These are phyloP conservation scores for Thermophis baileyi DNA, from an alignment of 2,113 vertebrate genomes.

Conservation along the genomic window DNA sequence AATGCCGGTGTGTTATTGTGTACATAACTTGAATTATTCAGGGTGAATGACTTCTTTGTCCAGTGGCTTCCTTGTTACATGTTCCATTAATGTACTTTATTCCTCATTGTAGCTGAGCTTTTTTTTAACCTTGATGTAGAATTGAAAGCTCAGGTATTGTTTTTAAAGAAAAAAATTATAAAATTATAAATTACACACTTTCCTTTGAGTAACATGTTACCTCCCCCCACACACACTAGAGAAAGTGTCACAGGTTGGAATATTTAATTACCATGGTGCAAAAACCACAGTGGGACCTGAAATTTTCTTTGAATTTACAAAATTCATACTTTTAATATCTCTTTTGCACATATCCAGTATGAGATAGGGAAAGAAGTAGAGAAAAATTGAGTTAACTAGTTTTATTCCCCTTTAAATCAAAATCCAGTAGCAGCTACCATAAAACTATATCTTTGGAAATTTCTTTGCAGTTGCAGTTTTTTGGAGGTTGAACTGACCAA, in stretches of 20 bases:
- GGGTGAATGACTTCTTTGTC: constrained; percentile 36
- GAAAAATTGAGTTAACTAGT: not conserved
- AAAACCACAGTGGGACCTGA: not conserved
- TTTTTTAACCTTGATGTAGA: constrained; percentile 36
- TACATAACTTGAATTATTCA: constrained; percentile 18
- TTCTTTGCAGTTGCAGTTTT: not conserved
- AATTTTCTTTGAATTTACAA: not conserved
- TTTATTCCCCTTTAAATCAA: not conserved
- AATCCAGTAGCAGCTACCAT: not conserved
- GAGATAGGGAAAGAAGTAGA: constrained; percentile 4
- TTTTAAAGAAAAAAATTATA: constrained; percentile 37
- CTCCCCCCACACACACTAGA: constrained; percentile 19
- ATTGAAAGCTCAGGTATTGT: constrained; percentile 42
- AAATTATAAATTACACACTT: constrained; percentile 26
- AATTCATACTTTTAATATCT: not conserved
- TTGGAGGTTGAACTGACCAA: not conserved
- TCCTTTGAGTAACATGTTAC: constrained; percentile 9
- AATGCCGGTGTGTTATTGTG: not conserved
- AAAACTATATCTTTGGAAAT: too few relatives aligned
- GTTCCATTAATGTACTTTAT: constrained; percentile 34
- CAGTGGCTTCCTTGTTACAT: constrained; percentile 27
- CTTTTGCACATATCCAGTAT: not conserved
- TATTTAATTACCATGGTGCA: not conserved
- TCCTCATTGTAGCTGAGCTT: constrained; percentile 1
- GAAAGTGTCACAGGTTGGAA: not conserved